Evolutionary conservation across 2,113 vertebrate genomes (phyloP).

Genomic region (Notarius quadriscutis): DNA sequence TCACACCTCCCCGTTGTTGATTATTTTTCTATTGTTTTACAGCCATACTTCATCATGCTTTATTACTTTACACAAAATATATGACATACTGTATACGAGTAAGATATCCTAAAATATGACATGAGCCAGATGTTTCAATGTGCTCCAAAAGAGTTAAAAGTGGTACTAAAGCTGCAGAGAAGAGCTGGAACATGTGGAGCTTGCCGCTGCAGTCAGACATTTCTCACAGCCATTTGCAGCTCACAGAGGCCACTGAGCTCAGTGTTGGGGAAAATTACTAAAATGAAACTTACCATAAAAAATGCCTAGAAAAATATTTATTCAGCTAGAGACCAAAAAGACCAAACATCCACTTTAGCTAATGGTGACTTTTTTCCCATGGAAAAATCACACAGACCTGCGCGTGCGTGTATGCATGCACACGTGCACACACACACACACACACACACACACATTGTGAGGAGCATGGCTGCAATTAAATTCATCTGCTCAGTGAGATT

Average conservation of each 20-base stretch:
- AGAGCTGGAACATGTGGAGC: background rate
- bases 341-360: conserved; percentile 25
- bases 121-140: background rate
- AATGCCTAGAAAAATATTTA: conserved; percentile 44
- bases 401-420: background rate
- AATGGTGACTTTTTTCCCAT: conserved; percentile 33
- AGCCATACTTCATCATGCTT: background rate
- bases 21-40: background rate
- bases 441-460: background rate
- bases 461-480: conserved; percentile 34
- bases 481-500: conserved; percentile 40
- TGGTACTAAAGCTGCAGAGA: background rate
- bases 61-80: background rate
- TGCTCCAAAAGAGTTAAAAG: background rate
- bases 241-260: conserved; percentile 14
- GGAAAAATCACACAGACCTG: conserved; percentile 17
- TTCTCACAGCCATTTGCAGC: conserved; percentile 28
- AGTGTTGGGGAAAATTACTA: background rate
- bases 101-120: background rate
- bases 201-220: conserved; percentile 10
- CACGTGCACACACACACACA: background rate
- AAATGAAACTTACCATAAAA: conserved; percentile 35
- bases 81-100: background rate
- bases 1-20: background rate
- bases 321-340: conserved; percentile 42